Base-by-base conservation (phyloP, 2,888 invertebrate species). In the Tribolium freemani region DNA sequence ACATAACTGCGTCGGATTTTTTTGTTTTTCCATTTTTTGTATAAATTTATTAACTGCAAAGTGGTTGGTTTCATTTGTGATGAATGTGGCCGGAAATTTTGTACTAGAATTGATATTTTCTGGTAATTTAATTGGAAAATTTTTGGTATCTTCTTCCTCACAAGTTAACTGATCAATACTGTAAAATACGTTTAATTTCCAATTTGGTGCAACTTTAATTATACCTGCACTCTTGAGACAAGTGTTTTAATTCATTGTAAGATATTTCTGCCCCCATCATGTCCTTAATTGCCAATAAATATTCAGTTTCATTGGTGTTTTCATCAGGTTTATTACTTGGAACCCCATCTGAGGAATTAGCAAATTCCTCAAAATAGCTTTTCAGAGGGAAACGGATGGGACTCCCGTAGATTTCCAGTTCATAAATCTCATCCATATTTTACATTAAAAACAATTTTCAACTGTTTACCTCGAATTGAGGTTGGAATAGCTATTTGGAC, bases 371-470 rank as follows among this genome's bases (percentile, higher is more conserved):
- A 50, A 77, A 77, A 46, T 78, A 74, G 9, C 63, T 48, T 31
- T 57, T 61, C 13, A 75, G 51, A 21, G 69, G 45, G 16, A 69
- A 30, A 6, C 60, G 69, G 30, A 67, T 67, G 30, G 78, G 71
- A 3, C 75, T 58, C 13, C 21, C 20, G 31, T 46, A 74, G 10
- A 44, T 53, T 58, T 63, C 61, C 0, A 74, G 75, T 10, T 58
- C 30, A 67, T 77, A 77, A 21, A 77, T 68, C 53, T 76, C 72
- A 63, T 77, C 76, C 77, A 78, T 77, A 61, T n/a, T 53, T 45
- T 30, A 1, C 5, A n/a, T 26, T 20, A 53, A 53, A 26, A 11
- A 16, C 48, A 48, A 48, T 16, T 48, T 53, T 16, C 2, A n/a
- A n/a, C n/a, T n/a, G n/a, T 53, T 16, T n/a, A 2, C 48, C 31